A percentile compares a stretch with the other conserved stretches of the same genome.
phyloP scores from a whole-genome alignment of 1,140 invertebrate genomes.

The Drosophila carrolli region DNA sequence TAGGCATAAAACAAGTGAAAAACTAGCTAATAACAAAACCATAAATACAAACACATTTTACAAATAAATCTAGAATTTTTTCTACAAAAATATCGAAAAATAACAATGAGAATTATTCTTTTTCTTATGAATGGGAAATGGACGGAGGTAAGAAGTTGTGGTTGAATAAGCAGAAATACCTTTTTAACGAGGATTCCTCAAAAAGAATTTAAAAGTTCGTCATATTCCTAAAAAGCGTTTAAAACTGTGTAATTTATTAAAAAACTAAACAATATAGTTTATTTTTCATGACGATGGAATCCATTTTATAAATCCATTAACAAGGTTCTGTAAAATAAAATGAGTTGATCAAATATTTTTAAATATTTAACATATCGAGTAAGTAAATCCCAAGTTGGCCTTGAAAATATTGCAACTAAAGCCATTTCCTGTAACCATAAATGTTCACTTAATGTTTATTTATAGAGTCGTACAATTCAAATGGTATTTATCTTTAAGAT shows the following conservation, averaged over 20 bases:
- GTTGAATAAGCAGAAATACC: background rate
- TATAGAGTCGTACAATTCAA: background rate
- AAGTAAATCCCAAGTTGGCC: background rate
- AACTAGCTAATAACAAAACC: slow-evolving; percentile 43
- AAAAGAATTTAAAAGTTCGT: no score
- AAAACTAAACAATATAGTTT: no score
- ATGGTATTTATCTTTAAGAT: slow-evolving; percentile 4
- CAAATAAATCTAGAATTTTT: slow-evolving; percentile 66
- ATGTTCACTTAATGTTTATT: slow-evolving; percentile 6
- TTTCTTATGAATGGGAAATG: slow-evolving; percentile 15
- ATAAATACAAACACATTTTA: slow-evolving; percentile 51
- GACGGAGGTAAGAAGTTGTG: background rate
- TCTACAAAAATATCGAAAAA: slow-evolving; percentile 53
- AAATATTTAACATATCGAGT: background rate
- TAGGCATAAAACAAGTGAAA: slow-evolving; percentile 59
- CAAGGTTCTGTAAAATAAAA: background rate
- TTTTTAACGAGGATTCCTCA: background rate
- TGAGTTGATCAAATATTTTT: background rate
- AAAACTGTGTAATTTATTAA: no score
- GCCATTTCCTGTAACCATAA: slow-evolving; percentile 26
- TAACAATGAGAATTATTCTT: slow-evolving; percentile 38
- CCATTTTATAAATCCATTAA: no score
- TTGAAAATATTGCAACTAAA: slow-evolving; percentile 19
- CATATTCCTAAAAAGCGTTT: no score
- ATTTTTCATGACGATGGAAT: no score